These are phyloP conservation scores for Spinibarbus caldwelli DNA, from an alignment of 2,797 vertebrate genomes.

Conservation along the genomic window DNA sequence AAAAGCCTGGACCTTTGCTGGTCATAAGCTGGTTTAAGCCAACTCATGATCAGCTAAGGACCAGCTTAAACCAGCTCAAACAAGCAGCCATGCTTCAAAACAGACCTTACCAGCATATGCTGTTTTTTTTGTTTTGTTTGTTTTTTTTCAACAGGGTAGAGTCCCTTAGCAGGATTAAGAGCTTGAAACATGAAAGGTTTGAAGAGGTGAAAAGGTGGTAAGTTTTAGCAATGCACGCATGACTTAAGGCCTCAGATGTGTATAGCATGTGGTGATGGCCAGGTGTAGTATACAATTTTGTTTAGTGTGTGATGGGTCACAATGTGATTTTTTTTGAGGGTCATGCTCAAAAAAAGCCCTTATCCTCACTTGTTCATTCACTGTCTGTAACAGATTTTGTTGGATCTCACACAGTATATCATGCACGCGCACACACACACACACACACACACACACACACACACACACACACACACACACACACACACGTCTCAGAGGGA, in stretches of 20 bases:
- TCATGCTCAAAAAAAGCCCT: conserved; percentile 2
- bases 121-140: too few relatives aligned
- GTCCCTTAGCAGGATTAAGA: background rate
- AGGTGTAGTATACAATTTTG: conserved; percentile 8
- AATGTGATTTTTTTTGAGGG: conserved; percentile 8
- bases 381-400: background rate
- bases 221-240: background rate
- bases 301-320: conserved; percentile 5
- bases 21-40: too few relatives aligned
- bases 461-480: too few relatives aligned
- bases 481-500: conserved; percentile 17
- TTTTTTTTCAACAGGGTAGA: too few relatives aligned
- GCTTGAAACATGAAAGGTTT: background rate
- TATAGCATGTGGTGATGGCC: conserved; percentile 22
- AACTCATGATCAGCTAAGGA: too few relatives aligned
- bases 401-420: conserved; percentile 4
- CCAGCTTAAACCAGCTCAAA: too few relatives aligned
- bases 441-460: too few relatives aligned
- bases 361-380: background rate
- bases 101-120: too few relatives aligned
- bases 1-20: too few relatives aligned
- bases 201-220: too few relatives aligned
- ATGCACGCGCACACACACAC: background rate
- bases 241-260: background rate
- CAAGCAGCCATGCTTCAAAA: too few relatives aligned